These are phyloP conservation scores for Coenobita brevimanus DNA, from an alignment of 1,140 invertebrate genomes.

Conservation along the genomic window DNA sequence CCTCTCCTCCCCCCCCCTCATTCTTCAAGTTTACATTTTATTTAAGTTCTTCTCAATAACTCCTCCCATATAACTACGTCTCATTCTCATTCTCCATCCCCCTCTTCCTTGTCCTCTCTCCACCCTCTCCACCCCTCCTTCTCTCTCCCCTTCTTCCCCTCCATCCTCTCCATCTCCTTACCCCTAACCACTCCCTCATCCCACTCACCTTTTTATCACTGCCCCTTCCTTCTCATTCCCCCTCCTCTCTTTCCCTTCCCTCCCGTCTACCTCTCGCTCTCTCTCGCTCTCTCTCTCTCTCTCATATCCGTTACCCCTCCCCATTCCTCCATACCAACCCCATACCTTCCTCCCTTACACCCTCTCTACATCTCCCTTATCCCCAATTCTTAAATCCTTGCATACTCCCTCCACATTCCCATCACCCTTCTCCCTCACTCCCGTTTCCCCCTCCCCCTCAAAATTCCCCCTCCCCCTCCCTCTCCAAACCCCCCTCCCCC, in stretches of 20 bases:
- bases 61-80: not conserved
- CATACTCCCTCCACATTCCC: too few species aligned
- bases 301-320: not conserved
- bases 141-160: slow-evolving; percentile 41
- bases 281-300: slow-evolving; percentile 49
- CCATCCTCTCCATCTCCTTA: not conserved
- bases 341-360: not conserved
- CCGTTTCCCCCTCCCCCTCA: not conserved
- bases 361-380: not conserved
- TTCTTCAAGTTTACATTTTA: too few species aligned
- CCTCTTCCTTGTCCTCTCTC: too few species aligned
- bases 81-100: not conserved
- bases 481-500: too few species aligned
- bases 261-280: slow-evolving; percentile 38
- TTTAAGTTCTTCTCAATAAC: too few species aligned
- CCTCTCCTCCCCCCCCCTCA: too few species aligned
- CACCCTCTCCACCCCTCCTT: slow-evolving; percentile 36
- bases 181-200: not conserved
- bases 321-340: not conserved
- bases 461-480: not conserved
- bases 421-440: not conserved
- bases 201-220: too few species aligned
- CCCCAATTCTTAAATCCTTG: not conserved
- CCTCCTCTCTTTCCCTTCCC: slow-evolving; percentile 16
- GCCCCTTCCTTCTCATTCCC: not conserved